Evolutionary conservation across 2,113 vertebrate genomes (phyloP), one percentile per base, ranked within the genome.

Genomic region (Phalacrocorax aristotelis): DNA sequence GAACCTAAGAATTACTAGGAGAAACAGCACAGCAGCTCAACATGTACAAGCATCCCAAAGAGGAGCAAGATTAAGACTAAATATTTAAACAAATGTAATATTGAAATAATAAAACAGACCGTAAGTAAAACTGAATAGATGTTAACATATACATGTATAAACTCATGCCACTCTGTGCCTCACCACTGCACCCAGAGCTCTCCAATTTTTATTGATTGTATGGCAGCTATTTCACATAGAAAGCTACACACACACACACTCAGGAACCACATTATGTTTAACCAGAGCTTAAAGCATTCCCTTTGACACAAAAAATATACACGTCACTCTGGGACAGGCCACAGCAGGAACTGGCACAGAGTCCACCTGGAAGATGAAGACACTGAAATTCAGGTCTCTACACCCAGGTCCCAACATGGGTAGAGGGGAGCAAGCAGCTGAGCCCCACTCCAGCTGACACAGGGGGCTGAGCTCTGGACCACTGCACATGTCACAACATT

Each of bases 401-500:
- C 11, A 13, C 34, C 10, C 26, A 10, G 30, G 42, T 68, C 40
- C 26, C 2, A 1, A 14, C 7, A 25, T 1, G 2, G 19, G 11
- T 6, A 8, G 32, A 58, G 16, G 29, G 44, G 9, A 72, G 7
- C 0, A 2, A 65, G 25, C 23, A 64, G 38, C 30, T 29, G n/a
- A 32, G 29, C 10, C 21, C 38, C 1, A 0, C 38, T 83, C 18
- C 42, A 72, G 42, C 11, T 15, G 3, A 32, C 5, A 1, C n/a
- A 30, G n/a, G 44, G n/a, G 15, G 8, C 74, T 38, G 18, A 68
- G 49, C 25, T 78, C 32, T 2, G 0, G 11, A 11, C 15, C 3
- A 8, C 42, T 6, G 1, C 57, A 46, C 6, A 1, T 29, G 22
- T 34, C 3, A 1, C 2, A 15, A 52, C 20, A 29, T 44, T 71